Percentiles rank a stretch among this genome's conserved stretches.
Conservation (phyloP, 1,140 invertebrate species). For the Carcinoscorpius rotundicauda region DNA sequence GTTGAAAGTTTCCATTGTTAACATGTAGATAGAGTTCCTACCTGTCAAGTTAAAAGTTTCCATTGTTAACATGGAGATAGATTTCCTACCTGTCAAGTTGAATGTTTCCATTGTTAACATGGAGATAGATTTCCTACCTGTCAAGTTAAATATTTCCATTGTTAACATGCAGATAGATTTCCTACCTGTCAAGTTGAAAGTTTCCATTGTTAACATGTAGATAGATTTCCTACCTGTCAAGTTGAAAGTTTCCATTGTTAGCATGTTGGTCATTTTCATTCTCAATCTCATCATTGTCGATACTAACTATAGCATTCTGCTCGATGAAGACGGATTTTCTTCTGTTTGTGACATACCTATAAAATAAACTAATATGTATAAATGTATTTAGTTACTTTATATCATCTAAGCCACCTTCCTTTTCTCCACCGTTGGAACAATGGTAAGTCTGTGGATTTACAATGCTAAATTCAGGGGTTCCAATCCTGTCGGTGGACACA, state of each 20-base stretch:
- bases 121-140: constrained; percentile 38
- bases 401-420: too few relatives aligned
- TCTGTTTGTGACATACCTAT: too few relatives aligned
- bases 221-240: constrained; percentile 44
- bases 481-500: too few relatives aligned
- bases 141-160: constrained; percentile 33
- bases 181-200: constrained; percentile 52
- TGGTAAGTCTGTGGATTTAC: too few relatives aligned
- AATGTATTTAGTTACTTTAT: too few relatives aligned
- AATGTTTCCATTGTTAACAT: constrained; percentile 40
- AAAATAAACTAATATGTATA: too few relatives aligned
- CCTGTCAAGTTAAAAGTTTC: constrained; percentile 53
- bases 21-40: constrained; percentile 27
- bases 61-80: constrained; percentile 27
- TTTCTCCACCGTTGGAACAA: too few relatives aligned
- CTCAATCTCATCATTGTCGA: too few relatives aligned
- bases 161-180: background rate
- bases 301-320: too few relatives aligned
- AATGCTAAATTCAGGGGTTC: too few relatives aligned
- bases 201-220: constrained; percentile 36
- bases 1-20: constrained; percentile 43
- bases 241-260: constrained; percentile 43
- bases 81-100: constrained; percentile 47
- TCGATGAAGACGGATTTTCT: too few relatives aligned
- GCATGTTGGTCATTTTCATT: constrained; percentile 5